Conservation (phyloP, 2,797 vertebrate species). For the Xerus rutilus region DNA sequence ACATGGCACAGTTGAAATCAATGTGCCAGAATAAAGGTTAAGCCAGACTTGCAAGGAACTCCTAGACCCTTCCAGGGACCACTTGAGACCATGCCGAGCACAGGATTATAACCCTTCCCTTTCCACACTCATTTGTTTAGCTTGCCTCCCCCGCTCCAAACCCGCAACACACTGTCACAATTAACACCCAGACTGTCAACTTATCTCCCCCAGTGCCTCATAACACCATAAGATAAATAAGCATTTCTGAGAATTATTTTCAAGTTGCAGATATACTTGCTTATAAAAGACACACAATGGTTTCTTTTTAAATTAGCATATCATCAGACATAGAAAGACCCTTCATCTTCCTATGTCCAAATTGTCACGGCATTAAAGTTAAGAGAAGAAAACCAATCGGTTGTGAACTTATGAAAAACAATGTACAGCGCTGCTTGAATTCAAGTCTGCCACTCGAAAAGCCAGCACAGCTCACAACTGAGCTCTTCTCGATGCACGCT, state of each 20-base stretch:
- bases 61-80: neutral
- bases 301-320: neutral
- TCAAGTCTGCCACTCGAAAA: neutral
- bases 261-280: neutral
- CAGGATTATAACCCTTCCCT: neutral
- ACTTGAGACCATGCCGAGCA: neutral
- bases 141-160: neutral
- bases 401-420: neutral
- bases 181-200: neutral
- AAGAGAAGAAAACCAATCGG: neutral
- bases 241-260: conserved; percentile 15
- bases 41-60: neutral
- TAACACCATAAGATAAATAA: neutral
- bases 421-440: neutral
- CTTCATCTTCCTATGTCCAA: neutral
- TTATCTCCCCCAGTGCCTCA: neutral
- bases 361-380: neutral
- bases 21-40: neutral
- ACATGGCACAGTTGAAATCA: neutral
- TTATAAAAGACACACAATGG: neutral
- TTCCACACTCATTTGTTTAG: neutral
- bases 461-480: neutral
- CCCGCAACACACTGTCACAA: neutral
- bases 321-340: neutral
- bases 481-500: neutral